Conservation (phyloP, 1,140 invertebrate genomes). For the Drosophila virilis region DNA sequence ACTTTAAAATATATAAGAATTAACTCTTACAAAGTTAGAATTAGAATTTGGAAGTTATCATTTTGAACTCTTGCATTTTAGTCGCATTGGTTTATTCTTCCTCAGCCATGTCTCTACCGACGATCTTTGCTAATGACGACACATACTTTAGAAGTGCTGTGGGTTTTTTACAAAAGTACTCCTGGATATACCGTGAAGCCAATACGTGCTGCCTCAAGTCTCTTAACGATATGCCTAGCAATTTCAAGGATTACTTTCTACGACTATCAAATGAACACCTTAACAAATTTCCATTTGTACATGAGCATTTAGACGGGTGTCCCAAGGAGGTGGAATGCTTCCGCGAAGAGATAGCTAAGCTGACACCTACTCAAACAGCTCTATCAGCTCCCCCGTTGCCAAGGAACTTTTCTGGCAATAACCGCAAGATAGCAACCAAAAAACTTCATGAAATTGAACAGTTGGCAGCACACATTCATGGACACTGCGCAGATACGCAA, state of each 20-base stretch:
- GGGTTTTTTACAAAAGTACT: slow-evolving; percentile 86
- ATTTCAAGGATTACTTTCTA: slow-evolving; percentile 85
- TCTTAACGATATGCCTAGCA: slow-evolving; percentile 86
- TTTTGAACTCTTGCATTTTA: background rate
- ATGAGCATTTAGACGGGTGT: slow-evolving; percentile 30
- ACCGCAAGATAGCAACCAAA: slow-evolving; percentile 85
- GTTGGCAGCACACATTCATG: slow-evolving; percentile 86
- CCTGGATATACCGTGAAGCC: slow-evolving; percentile 88
- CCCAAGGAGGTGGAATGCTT: slow-evolving; percentile 35
- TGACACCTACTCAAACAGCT: slow-evolving; percentile 64
- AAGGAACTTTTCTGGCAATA: slow-evolving; percentile 84
- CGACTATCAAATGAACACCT: slow-evolving; percentile 84
- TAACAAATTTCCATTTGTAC: slow-evolving; percentile 60
- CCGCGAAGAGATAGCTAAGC: slow-evolving; percentile 27
- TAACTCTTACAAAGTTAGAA: no score
- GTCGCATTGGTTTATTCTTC: slow-evolving; percentile 4
- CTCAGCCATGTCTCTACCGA: slow-evolving; percentile 62
- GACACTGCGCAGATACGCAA: slow-evolving; percentile 84
- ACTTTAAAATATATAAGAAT: no score
- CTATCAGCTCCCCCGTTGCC: background rate
- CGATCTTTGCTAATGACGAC: slow-evolving; percentile 47
- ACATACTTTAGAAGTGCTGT: slow-evolving; percentile 87
- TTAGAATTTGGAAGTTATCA: no score
- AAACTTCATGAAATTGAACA: slow-evolving; percentile 89
- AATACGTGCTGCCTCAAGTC: slow-evolving; percentile 88